These are phyloP conservation scores for Drosophila elegans DNA, from an alignment of 1,140 invertebrate species.

Conservation along the genomic window DNA sequence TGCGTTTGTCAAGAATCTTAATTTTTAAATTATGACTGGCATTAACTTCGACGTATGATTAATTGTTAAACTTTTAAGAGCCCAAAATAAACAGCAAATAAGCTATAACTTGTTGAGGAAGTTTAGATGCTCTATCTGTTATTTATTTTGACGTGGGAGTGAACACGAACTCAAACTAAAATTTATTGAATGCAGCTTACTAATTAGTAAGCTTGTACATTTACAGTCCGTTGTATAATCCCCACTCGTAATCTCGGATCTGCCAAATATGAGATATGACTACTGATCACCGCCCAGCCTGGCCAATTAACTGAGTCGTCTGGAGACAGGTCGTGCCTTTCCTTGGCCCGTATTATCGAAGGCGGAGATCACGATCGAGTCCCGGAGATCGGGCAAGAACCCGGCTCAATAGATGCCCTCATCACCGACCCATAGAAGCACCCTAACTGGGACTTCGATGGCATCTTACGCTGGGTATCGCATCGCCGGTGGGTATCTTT, in stretches of 20 bases:
- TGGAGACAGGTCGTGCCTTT: conserved; percentile 25
- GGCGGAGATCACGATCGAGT: conserved; percentile 33
- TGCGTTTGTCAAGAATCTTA: no score
- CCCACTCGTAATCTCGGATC: conserved; percentile 11
- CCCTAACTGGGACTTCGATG: not conserved
- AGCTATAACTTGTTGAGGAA: not conserved
- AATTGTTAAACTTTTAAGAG: not conserved
- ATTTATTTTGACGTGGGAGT: not conserved
- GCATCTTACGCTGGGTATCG: not conserved
- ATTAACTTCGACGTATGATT: no score
- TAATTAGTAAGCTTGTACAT: conserved; percentile 9
- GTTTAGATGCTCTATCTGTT: not conserved
- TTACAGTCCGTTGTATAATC: conserved; percentile 15
- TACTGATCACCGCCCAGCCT: conserved; percentile 21
- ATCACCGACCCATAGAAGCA: no score
- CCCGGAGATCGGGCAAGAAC: conserved; percentile 9
- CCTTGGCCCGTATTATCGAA: conserved; percentile 22
- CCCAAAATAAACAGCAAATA: no score
- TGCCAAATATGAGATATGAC: conserved; percentile 43
- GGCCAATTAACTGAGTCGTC: conserved; percentile 14
- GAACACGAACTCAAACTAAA: conserved; percentile 23
- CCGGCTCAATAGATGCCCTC: not conserved
- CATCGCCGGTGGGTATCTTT: not conserved
- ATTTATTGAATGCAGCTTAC: conserved; percentile 10
- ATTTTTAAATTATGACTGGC: no score